Evolutionary conservation across 2,888 invertebrate species (phyloP), one percentile per base, ranked within the genome.

Genomic region (Noctua fimbriata): DNA sequence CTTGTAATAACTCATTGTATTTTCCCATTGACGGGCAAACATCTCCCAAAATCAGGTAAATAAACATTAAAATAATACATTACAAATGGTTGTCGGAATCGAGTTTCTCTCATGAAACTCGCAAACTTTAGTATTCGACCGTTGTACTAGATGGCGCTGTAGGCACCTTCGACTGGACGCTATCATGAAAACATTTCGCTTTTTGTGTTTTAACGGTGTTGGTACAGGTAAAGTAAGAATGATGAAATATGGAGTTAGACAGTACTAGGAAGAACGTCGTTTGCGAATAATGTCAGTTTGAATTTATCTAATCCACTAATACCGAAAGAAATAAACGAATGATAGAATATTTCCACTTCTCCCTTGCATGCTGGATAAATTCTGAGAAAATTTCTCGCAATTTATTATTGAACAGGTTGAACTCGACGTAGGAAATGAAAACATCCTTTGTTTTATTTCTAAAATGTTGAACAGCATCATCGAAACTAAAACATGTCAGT

Each of bases 401-500:
- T 24, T 66, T 36, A 55, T 82, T 58, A 10, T 44, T 36, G 21
- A 65, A 60, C 60, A 36, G 10, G 55, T 5, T n/a, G 14, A 12
- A 28, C 28, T 85, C 12, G 44, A 7, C 28, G 32, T 9, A 58
- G 32, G 28, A 66, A 58, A 55, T 24, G n/a, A 78, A 73, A 83
- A 83, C 70, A 71, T 86, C 73, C 83, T 86, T 76, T 67, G 52
- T 67, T 83, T 83, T 78, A 86, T 76, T 86, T 76, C 67, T 32
- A 70, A 76, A 65, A 76, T 72, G 65, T 83, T 74, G 65, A 73
- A 71, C 67, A 63, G 12, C 66, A 49, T 66, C 47, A 73, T 71
- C 28, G 36, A 70, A 72, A 78, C 78, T 71, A 86, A 76, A 83
- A 86, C 73, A 71, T 71, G 72, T 70, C 47, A 72, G 65, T 70